A percentile compares a stretch with the other conserved stretches of the same genome.
Conservation (phyloP, 2,797 vertebrate species). For the Thaleichthys pacificus region DNA sequence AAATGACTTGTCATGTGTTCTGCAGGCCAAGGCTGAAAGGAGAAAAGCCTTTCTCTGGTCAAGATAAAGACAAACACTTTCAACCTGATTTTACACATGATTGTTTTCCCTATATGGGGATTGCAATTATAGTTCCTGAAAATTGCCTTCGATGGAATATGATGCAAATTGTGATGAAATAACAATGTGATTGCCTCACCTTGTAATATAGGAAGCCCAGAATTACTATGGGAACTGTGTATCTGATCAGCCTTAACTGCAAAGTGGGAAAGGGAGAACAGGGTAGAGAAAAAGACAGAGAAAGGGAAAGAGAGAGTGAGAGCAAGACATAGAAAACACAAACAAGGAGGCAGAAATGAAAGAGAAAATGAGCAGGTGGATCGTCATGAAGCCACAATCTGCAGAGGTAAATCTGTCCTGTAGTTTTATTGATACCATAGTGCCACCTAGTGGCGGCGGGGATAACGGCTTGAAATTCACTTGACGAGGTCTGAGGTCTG, state of each 20-base stretch:
- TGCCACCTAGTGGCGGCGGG: constrained; percentile 76
- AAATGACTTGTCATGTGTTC: constrained; percentile 3
- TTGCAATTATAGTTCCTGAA: constrained; percentile 14
- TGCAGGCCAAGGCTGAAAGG: constrained; percentile 23
- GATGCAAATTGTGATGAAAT: constrained; percentile 43
- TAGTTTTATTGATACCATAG: constrained; percentile 58
- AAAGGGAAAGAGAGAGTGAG: background rate
- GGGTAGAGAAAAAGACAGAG: constrained; percentile 2
- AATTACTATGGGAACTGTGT: constrained; percentile 76
- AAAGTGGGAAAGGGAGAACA: constrained; percentile 30
- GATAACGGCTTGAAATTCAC: background rate
- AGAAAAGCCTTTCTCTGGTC: background rate
- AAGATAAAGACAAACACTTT: background rate
- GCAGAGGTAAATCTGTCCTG: background rate
- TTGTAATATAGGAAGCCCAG: constrained; percentile 86
- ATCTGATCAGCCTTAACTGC: constrained; percentile 83
- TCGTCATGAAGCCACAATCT: background rate
- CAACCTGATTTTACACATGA: constrained; percentile 6
- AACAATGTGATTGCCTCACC: constrained; percentile 73
- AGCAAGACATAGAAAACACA: background rate
- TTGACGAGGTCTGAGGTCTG: no score
- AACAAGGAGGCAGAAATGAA: background rate
- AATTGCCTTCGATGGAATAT: constrained; percentile 17
- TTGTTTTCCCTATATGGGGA: constrained; percentile 14
- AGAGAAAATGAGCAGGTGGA: constrained; percentile 3